phyloP scores from a whole-genome alignment of 1,140 invertebrate genomes.

The Ganaspis sp. region DNA sequence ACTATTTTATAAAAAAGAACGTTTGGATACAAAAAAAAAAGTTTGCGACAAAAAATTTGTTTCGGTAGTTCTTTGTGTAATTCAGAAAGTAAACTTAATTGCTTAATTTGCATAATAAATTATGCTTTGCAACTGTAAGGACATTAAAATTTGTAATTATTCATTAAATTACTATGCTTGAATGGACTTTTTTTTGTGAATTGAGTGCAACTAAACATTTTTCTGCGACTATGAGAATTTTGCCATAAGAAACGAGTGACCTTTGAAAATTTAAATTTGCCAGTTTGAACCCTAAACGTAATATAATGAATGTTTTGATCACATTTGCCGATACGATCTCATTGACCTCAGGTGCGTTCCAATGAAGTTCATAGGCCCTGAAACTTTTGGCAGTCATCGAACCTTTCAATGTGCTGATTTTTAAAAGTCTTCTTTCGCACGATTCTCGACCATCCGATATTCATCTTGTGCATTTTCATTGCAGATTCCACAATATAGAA shows the following conservation, averaged over 20 bases:
- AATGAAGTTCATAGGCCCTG: slow-evolving; percentile 13
- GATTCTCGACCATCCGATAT: not conserved
- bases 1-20: too few species aligned
- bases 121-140: too few species aligned
- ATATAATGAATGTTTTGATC: slow-evolving; percentile 15
- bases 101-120: too few species aligned
- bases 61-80: too few species aligned
- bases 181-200: not conserved
- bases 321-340: slow-evolving; percentile 9
- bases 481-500: not conserved
- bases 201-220: not conserved
- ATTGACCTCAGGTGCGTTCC: slow-evolving; percentile 27
- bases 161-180: too few species aligned
- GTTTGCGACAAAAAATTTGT: too few species aligned
- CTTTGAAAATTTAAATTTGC: slow-evolving; percentile 3
- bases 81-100: too few species aligned
- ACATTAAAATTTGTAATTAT: slow-evolving; percentile 17
- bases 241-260: not conserved
- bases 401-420: slow-evolving; percentile 14
- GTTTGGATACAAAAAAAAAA: too few species aligned
- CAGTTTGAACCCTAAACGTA: not conserved
- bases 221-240: not conserved
- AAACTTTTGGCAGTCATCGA: slow-evolving; percentile 7
- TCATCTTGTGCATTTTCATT: not conserved
- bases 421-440: not conserved